Conservation (phyloP, 1,140 invertebrate species). For the Drosophila kikkawai region DNA sequence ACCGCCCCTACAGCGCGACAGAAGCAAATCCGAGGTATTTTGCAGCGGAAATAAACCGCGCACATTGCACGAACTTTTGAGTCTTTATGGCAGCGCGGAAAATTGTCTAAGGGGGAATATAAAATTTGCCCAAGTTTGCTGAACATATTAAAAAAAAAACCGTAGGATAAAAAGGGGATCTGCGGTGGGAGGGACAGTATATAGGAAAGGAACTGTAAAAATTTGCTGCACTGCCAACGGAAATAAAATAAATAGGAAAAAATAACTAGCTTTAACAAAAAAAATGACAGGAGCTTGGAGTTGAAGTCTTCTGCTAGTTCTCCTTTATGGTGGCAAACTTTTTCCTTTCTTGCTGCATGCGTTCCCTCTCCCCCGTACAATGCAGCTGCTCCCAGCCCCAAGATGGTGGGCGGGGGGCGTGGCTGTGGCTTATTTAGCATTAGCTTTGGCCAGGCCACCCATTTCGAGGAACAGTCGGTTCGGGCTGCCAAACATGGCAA, state of each 20-base stretch:
- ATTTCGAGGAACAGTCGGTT: conserved; percentile 34
- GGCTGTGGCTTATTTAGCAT: conserved; percentile 76
- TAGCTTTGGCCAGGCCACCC: conserved; percentile 59
- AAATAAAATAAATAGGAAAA: conserved; percentile 78
- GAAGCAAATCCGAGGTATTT: conserved; percentile 78
- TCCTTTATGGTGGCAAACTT: conserved; percentile 69
- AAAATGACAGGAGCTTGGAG: conserved; percentile 41
- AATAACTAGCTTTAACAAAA: conserved; percentile 50
- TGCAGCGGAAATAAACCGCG: conserved; percentile 80
- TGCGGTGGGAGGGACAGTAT: conserved; percentile 22
- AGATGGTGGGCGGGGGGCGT: conserved; percentile 32
- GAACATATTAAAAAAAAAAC: conserved; percentile 77
- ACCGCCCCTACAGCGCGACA: background rate
- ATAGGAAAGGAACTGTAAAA: conserved; percentile 67
- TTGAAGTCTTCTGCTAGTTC: conserved; percentile 43
- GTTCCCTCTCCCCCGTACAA: conserved; percentile 5
- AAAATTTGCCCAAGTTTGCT: conserved; percentile 74
- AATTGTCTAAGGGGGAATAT: conserved; percentile 64
- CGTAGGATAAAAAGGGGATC: conserved; percentile 17
- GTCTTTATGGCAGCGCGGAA: conserved; percentile 80
- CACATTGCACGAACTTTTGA: conserved; percentile 72
- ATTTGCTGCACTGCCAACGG: conserved; percentile 66
- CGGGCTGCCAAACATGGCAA: conserved; percentile 57
- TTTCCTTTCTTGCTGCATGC: conserved; percentile 54
- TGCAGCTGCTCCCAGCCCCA: conserved; percentile 44